These are phyloP conservation scores for Pachypeltis micranthus DNA, from an alignment of 1,140 invertebrate genomes.

Conservation along the genomic window DNA sequence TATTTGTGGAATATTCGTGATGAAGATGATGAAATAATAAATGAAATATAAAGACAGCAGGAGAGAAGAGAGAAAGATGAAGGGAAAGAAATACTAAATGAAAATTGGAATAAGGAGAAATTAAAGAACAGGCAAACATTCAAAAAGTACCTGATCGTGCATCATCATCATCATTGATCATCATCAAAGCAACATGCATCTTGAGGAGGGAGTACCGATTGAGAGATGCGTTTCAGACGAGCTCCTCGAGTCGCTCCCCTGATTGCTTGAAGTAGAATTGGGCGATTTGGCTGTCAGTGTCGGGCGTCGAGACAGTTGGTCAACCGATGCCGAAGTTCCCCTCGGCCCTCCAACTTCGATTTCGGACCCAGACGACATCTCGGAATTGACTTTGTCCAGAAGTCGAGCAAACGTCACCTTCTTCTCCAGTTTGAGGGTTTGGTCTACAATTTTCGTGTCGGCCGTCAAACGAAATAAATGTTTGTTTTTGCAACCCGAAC, in stretches of 20 bases:
- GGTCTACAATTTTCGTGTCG: slow-evolving; percentile 1
- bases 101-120: not conserved
- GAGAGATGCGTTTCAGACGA: slow-evolving; percentile 44
- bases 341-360: slow-evolving; percentile 34
- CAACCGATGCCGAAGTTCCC: not conserved
- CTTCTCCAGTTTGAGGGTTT: slow-evolving; percentile 49
- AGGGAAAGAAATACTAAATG: not conserved
- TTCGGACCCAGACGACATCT: slow-evolving; percentile 56
- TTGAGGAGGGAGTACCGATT: slow-evolving; percentile 17
- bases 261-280: slow-evolving; percentile 36
- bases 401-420: slow-evolving; percentile 63
- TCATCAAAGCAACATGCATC: slow-evolving; percentile 21
- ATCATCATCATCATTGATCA: not conserved
- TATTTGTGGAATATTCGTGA: no score
- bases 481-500: not conserved
- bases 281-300: slow-evolving; percentile 17
- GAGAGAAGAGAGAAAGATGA: not conserved
- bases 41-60: not conserved
- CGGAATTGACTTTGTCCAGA: slow-evolving; percentile 55
- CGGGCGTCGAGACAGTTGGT: slow-evolving; percentile 2
- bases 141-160: slow-evolving; percentile 8
- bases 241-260: slow-evolving; percentile 55
- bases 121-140: slow-evolving; percentile 4
- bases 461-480: not conserved
- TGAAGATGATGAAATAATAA: not conserved